Evolutionary conservation across 2,113 vertebrate species (phyloP).

Genomic region (Synchiropus splendidus): DNA sequence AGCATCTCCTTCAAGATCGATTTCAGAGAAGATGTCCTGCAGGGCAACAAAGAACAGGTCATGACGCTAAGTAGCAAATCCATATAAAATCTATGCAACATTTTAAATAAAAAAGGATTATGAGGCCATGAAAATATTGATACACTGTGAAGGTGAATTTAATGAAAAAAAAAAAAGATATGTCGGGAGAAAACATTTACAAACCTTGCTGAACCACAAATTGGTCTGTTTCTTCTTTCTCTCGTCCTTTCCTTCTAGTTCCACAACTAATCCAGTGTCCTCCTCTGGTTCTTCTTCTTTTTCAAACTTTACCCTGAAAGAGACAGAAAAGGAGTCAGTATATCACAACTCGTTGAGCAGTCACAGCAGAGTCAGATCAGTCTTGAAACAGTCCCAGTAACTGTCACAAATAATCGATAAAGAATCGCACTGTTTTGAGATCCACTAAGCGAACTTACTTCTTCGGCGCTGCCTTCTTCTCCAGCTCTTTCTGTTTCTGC

Average conservation of each 20-base stretch:
- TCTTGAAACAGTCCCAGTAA: neutral
- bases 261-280: slow-evolving; percentile 75
- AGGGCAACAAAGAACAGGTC: neutral
- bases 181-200: neutral
- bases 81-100: no score
- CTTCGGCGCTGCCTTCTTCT: slow-evolving; percentile 17
- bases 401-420: neutral
- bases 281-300: slow-evolving; percentile 48
- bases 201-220: slow-evolving; percentile 93
- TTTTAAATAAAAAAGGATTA: no score
- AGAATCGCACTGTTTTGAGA: no score
- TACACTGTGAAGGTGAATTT: no score
- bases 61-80: no score
- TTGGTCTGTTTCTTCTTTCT: slow-evolving; percentile 70
- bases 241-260: slow-evolving; percentile 76
- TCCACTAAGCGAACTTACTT: no score
- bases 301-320: slow-evolving; percentile 56
- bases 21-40: slow-evolving; percentile 81
- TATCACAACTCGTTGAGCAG: no score
- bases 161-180: no score
- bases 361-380: no score
- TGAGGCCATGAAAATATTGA: no score
- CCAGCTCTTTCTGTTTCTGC: slow-evolving; percentile 42
- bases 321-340: neutral
- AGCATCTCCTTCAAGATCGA: slow-evolving; percentile 73